phyloP scores from a whole-genome alignment of 2,888 invertebrate species.

The Tortrix viridana region DNA sequence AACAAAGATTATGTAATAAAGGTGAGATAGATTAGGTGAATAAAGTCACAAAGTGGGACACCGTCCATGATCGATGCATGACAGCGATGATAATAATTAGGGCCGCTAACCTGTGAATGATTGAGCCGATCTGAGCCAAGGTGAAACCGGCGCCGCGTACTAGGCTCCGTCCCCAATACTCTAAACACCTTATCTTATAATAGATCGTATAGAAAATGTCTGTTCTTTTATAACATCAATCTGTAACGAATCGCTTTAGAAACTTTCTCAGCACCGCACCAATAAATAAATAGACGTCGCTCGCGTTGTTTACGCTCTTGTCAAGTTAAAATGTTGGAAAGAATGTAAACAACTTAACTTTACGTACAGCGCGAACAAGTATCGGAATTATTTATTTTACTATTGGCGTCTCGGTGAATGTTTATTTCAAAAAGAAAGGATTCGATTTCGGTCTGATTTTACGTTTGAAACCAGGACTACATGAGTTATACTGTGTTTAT shows the following conservation, averaged over 20 bases:
- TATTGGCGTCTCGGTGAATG: background rate
- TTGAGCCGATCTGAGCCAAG: conserved; percentile 32
- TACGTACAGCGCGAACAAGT: conserved; percentile 9
- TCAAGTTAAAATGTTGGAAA: conserved; percentile 28
- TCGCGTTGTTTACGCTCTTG: conserved; percentile 27
- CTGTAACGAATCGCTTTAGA: conserved; percentile 5
- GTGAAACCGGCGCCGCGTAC: conserved; percentile 35
- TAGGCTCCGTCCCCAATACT: conserved; percentile 24
- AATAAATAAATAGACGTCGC: conserved; percentile 21
- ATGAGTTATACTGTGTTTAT: conserved; percentile 19
- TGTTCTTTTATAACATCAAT: too few relatives aligned
- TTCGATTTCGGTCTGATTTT: background rate
- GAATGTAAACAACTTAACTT: conserved; percentile 34
- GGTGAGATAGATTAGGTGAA: conserved; percentile 19
- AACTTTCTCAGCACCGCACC: conserved; percentile 6
- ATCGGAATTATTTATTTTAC: conserved; percentile 25
- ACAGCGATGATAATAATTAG: conserved; percentile 27
- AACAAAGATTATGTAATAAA: too few relatives aligned
- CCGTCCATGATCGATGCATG: conserved; percentile 30
- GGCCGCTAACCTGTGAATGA: conserved; percentile 21
- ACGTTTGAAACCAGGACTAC: conserved; percentile 5
- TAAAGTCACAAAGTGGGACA: conserved; percentile 19
- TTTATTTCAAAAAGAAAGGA: conserved; percentile 7
- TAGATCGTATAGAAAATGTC: conserved; percentile 18
- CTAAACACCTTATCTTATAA: conserved; percentile 28